phyloP scores from a whole-genome alignment of 2,888 invertebrate genomes.

The Embidobia sp. region DNA sequence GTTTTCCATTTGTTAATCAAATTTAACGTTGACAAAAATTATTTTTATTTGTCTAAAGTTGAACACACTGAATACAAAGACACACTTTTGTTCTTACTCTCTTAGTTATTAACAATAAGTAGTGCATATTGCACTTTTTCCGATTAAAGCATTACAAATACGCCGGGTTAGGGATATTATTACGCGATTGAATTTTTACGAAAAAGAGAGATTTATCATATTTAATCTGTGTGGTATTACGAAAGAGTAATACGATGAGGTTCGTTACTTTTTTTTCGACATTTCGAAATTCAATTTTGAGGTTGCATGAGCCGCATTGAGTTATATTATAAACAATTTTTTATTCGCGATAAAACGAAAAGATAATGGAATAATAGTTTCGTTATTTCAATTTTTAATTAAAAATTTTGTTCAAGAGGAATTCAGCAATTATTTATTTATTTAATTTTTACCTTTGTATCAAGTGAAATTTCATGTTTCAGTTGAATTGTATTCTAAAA shows the following conservation, averaged over 20 bases:
- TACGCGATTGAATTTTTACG: slow-evolving; percentile 17
- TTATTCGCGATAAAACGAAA: slow-evolving; percentile 31
- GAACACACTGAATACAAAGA: too few species aligned
- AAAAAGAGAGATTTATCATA: slow-evolving; percentile 25
- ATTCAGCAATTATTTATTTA: slow-evolving; percentile 21
- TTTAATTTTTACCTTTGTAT: slow-evolving; percentile 20
- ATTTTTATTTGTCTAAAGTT: too few species aligned
- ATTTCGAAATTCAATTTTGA: slow-evolving; percentile 32
- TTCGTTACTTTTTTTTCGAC: slow-evolving; percentile 28
- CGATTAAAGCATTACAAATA: slow-evolving; percentile 5
- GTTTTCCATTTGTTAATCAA: not conserved
- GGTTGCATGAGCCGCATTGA: slow-evolving; percentile 17
- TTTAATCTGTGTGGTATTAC: slow-evolving; percentile 25
- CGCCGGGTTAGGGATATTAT: slow-evolving; percentile 3
- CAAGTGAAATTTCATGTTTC: slow-evolving; percentile 5
- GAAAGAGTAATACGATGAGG: slow-evolving; percentile 23
- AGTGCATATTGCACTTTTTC: not conserved
- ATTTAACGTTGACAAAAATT: not conserved
- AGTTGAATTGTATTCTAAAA: slow-evolving; percentile 5
- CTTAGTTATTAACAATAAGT: too few species aligned
- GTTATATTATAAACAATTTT: slow-evolving; percentile 43
- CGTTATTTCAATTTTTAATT: slow-evolving; percentile 35
- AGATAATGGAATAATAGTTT: slow-evolving; percentile 40
- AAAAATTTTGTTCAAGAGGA: slow-evolving; percentile 22
- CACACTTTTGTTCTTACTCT: too few species aligned